Evolutionary conservation across 2,888 invertebrate genomes (phyloP).

Genomic region (Neocrepidodera transversa): DNA sequence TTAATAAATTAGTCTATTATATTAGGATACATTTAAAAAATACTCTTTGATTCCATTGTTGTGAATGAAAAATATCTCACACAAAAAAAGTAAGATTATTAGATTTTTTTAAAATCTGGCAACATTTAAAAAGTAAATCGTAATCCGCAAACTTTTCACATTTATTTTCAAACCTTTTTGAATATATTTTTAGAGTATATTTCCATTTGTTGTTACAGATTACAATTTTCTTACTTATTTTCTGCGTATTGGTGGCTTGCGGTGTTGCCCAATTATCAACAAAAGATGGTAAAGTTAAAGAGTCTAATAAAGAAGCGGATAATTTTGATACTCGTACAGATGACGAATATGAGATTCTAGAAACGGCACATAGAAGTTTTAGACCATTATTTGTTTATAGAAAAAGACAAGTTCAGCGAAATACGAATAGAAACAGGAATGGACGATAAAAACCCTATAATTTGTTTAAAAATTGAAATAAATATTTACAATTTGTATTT

Average conservation of each 20-base stretch:
- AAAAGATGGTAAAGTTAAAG: background rate
- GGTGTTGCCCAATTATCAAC: background rate
- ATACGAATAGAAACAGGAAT: constrained; percentile 11
- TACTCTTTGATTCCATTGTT: no score
- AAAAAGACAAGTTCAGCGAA: constrained; percentile 10
- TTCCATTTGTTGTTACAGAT: no score
- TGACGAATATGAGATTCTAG: constrained; percentile 29
- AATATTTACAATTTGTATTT: no score
- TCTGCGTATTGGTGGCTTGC: background rate
- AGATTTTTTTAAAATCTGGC: no score
- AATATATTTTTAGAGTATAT: no score
- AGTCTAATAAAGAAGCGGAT: background rate
- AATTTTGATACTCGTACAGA: background rate
- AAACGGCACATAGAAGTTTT: constrained; percentile 27
- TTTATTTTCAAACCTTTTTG: no score
- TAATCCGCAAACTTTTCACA: no score
- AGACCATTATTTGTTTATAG: constrained; percentile 29
- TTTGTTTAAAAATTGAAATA: no score
- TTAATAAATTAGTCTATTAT: no score
- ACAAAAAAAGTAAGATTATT: background rate
- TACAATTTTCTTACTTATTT: background rate
- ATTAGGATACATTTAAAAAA: no score
- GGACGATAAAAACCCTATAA: constrained; percentile 25
- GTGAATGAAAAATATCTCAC: no score
- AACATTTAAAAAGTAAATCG: no score